Base-by-base conservation (phyloP, 2,888 invertebrate species). In the Metopia argyrocephala region DNA sequence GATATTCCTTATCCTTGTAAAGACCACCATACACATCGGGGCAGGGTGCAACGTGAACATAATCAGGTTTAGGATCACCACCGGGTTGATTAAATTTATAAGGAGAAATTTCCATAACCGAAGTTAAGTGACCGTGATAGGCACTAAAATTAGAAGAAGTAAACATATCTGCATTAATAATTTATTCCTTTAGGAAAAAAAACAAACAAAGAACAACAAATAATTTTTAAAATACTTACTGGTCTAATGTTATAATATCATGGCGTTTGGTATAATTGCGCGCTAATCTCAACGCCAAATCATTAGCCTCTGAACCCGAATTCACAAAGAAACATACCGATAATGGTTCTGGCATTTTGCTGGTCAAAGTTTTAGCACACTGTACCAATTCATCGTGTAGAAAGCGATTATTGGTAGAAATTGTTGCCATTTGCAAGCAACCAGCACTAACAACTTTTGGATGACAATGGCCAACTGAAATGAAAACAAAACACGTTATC, bases 221-320 rank as follows among this genome's bases (percentile, higher is more conserved):
- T 38, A 38, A n/a, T 31, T 28, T 15, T 23, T 23, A 7, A n/a
- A 12, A 69, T 86, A 95, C 97, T 96, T 93, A 99, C 99, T 98
- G 98, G 91, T 99, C 98, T 73, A 99, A 91, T 0, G 97, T 96
- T 86, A 99, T 95, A 84, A 98, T 93, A 89, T 99, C 98, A 85
- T 94, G 93, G 83, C 95, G 94, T 86, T 95, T 94, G 1, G 98
- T 98, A 90, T 97, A 96, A 70, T 96, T 94, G 81, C 95, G 93
- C 0, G 98, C 97, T 80, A 99, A 92, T 78, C 98, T 93, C 50
- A 99, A 90, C 0, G 99, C 99, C 85, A 99, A 93, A 91, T 99
- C 99, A 90, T 99, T 99, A 7, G 99, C 99, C 91, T 99, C 99
- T 5, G 98, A 99, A 9, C 99, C 99, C 0, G 99, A 99, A 91